These are phyloP conservation scores for Micromys minutus DNA, from an alignment of 2,113 vertebrate genomes.

Conservation along the genomic window DNA sequence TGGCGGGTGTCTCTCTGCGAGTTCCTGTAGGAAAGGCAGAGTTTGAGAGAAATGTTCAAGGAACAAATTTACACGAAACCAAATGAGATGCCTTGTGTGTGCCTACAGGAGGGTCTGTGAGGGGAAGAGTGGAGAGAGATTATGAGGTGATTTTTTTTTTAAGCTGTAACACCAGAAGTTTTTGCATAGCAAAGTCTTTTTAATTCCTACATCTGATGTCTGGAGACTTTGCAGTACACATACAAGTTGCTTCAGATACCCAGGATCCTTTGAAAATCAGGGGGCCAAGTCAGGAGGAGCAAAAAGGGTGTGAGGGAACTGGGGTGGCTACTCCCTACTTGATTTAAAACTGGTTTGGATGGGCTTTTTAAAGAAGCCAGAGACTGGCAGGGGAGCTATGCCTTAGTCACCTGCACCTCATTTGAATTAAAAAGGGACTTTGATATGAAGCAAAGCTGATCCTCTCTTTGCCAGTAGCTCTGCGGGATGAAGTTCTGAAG, in stretches of 20 bases:
- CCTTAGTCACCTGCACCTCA: conserved; percentile 1
- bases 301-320: accelerated
- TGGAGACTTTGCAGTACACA: not conserved
- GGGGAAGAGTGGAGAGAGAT: not conserved
- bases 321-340: too few relatives aligned
- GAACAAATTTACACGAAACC: not conserved
- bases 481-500: not conserved
- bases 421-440: conserved; percentile 64
- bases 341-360: not conserved
- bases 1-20: too few relatives aligned
- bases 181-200: not conserved
- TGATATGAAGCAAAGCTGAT: not conserved
- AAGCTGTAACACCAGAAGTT: not conserved
- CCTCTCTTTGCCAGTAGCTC: not conserved
- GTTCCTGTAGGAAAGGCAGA: not conserved
- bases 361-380: not conserved
- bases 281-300: not conserved
- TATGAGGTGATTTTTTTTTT: not conserved
- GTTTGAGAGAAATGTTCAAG: not conserved
- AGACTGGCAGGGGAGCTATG: not conserved
- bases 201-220: not conserved
- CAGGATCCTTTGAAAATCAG: not conserved
- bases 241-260: too few relatives aligned
- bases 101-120: not conserved
- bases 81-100: not conserved